Percentiles rank a stretch among this genome's conserved stretches.
Evolutionary conservation across 2,888 invertebrate genomes (phyloP).

Genomic region (Ceratothoa steindachneri): DNA sequence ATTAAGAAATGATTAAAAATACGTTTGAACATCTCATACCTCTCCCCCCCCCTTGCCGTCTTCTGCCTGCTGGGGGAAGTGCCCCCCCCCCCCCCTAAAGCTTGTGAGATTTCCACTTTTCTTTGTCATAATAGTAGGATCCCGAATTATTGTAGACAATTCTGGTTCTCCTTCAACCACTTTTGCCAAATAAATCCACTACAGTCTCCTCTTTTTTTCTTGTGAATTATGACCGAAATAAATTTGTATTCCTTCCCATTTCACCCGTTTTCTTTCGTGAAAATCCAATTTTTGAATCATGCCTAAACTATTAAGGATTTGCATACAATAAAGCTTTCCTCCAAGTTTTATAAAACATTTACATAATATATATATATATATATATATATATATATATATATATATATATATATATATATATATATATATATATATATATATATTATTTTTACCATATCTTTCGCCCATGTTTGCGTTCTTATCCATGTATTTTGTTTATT

Average conservation of each 20-base stretch:
- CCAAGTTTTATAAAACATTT: conserved; percentile 4
- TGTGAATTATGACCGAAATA: background rate
- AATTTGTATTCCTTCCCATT: background rate
- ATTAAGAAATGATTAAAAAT: too few relatives aligned
- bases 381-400: conserved; percentile 10
- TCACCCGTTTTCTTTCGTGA: background rate
- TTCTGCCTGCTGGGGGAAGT: background rate
- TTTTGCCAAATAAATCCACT: too few relatives aligned
- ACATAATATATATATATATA: conserved; percentile 5
- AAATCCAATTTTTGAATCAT: conserved; percentile 3
- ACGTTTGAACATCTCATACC: too few relatives aligned
- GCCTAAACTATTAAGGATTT: conserved; percentile 3
- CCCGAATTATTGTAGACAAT: too few relatives aligned
- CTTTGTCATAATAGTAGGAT: too few relatives aligned
- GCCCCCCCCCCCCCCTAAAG: background rate
- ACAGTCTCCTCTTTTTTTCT: too few relatives aligned
- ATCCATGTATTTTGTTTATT: background rate
- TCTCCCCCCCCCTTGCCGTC: too few relatives aligned
- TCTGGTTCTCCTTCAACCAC: too few relatives aligned
- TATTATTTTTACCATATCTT: too few relatives aligned
- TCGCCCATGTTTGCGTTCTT: too few relatives aligned
- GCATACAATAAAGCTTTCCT: background rate
- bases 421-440: background rate
- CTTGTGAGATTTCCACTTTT: too few relatives aligned
- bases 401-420: conserved; percentile 8